Evolutionary conservation across 2,888 invertebrate genomes (phyloP), one percentile per base, ranked within the genome.

Genomic region (Sialis lutaria): DNA sequence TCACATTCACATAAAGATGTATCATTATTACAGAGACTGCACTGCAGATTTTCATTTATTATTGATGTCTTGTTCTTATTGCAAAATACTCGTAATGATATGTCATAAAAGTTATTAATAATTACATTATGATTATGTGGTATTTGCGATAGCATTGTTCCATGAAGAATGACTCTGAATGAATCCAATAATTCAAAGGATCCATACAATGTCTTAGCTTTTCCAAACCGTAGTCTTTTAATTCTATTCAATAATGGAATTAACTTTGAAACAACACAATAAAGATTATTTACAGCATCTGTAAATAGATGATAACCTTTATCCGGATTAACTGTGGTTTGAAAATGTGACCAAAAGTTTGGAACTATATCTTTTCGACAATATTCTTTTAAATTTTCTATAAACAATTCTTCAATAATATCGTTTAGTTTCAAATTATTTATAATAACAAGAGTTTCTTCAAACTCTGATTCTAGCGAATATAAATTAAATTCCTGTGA

Each of bases 21-120:
- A 48, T 80, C 80, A 58, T 75, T 74, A 52, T 70, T 72, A 63
- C 90, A 91, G 1, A 85, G 83, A 12, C 72, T 69, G 61, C 90
- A 91, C 48, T 74, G 70, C 0, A 74, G 66, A 53, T 68, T 68
- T 53, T 79, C 78, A 49, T 68, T 69, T 40, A 68, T 68, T 55
- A 74, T 73, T 32, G 73, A 74, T 50, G 47, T 31, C 44, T 48
- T 42, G 42, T 64, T 60, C n/a, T 60, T 58, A 50, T 64, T 63
- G 52, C 62, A 61, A 59, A 83, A 83, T 1, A 83, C 78, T 58
- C 78, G 81, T 52, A 88, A 82, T 5, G 86, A 82, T 13, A 79
- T 73, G 63, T 78, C 77, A 58, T 87, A 89, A 62, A 87, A 88
- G 46, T 78, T 75, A 54, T 77, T 73, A 1, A 85, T 78, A 33